phyloP scores from a whole-genome alignment of 1,140 invertebrate genomes.

The Cotesia vestalis region DNA sequence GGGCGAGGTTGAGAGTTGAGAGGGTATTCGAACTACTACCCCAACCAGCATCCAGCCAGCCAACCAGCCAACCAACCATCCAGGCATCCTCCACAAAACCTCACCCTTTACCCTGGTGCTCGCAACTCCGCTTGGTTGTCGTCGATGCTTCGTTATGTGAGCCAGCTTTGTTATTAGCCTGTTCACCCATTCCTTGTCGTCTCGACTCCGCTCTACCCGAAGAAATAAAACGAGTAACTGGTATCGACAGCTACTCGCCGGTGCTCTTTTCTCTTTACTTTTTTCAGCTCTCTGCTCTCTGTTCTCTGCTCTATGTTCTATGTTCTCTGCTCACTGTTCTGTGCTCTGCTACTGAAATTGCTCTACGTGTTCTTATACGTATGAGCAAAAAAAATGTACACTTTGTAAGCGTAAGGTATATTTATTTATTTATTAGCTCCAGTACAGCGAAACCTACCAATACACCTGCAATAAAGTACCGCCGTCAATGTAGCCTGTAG shows the following conservation, averaged over 20 bases:
- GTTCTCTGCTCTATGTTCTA: too few relatives aligned
- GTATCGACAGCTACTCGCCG: slow-evolving; percentile 30
- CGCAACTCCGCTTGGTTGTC: slow-evolving; percentile 11
- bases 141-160: slow-evolving; percentile 34
- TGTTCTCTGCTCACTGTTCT: too few relatives aligned
- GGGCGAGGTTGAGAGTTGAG: slow-evolving; percentile 22
- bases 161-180: slow-evolving; percentile 37
- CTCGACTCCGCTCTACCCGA: slow-evolving; percentile 26
- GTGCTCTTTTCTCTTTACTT: slow-evolving; percentile 11
- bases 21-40: slow-evolving; percentile 16
- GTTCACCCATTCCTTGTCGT: slow-evolving; percentile 32
- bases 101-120: not conserved
- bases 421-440: too few relatives aligned
- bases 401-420: too few relatives aligned
- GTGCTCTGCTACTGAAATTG: too few relatives aligned
- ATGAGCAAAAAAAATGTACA: too few relatives aligned
- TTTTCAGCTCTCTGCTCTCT: not conserved
- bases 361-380: too few relatives aligned
- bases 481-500: too few relatives aligned
- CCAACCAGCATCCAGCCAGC: not conserved
- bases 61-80: too few relatives aligned
- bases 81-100: too few relatives aligned
- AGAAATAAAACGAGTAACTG: slow-evolving; percentile 38
- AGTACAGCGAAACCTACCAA: too few relatives aligned
- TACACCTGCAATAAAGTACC: too few relatives aligned